Conservation (phyloP, 2,113 vertebrate species). For the Odocoileus virginianus region DNA sequence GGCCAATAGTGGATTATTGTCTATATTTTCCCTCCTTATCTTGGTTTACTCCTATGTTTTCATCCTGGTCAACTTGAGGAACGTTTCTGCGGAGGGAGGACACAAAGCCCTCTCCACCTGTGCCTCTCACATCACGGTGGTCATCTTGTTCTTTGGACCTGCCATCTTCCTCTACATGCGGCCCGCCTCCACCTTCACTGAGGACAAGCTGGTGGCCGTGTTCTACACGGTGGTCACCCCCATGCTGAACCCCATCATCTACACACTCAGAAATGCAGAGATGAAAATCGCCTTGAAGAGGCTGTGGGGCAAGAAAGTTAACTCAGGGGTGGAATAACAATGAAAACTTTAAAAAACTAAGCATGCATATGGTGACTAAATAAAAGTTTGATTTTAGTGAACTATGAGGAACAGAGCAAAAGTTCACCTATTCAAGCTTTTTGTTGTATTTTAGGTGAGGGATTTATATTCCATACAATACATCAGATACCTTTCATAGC, state of each 20-base stretch:
- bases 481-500: not conserved
- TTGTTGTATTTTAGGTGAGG: not conserved
- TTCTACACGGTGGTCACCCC: constrained; percentile 14
- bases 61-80: no score
- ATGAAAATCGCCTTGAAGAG: constrained; percentile 52
- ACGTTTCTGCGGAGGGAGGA: no score
- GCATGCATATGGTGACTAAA: not conserved
- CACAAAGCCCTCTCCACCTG: no score
- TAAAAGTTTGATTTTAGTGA: not conserved
- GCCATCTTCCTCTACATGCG: constrained; percentile 51
- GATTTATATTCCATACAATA: not conserved
- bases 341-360: no score
- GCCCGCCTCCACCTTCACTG: not conserved
- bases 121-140: no score
- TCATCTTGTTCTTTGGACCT: no score
- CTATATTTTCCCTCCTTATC: no score
- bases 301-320: not conserved
- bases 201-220: constrained; percentile 51
- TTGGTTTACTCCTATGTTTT: no score
- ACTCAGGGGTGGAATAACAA: no score
- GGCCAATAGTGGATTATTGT: no score
- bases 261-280: constrained; percentile 63
- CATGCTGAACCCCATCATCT: constrained; percentile 34
- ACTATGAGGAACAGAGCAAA: not conserved
- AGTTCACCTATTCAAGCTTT: not conserved